A percentile compares a stretch with the other conserved stretches of the same genome.
Evolutionary conservation across 2,888 invertebrate species (phyloP).

Genomic region (Drosophila nr. medialis): DNA sequence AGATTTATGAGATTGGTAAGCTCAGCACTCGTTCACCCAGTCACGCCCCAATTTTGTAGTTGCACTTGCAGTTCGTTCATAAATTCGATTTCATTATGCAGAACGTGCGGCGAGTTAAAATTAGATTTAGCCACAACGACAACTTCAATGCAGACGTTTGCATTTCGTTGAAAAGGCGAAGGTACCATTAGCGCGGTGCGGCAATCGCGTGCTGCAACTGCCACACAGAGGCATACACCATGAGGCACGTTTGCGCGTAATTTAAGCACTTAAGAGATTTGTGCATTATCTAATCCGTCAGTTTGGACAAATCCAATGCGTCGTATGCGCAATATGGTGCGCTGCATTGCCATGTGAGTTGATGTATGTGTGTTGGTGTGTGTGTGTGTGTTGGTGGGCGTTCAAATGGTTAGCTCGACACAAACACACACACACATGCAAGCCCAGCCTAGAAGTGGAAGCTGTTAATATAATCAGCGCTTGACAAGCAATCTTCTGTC

Average conservation of each 20-base stretch:
- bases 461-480: constrained; percentile 72
- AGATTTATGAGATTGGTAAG: constrained; percentile 31
- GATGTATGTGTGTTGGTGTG: neutral
- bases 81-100: constrained; percentile 77
- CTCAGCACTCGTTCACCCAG: constrained; percentile 7
- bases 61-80: constrained; percentile 42
- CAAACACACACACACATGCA: neutral
- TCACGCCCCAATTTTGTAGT: constrained; percentile 19
- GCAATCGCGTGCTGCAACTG: constrained; percentile 27
- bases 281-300: constrained; percentile 46
- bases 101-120: constrained; percentile 74
- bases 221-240: constrained; percentile 25
- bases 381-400: neutral
- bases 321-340: constrained; percentile 54
- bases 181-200: constrained; percentile 52
- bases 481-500: constrained; percentile 73
- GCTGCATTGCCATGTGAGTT: constrained; percentile 9
- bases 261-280: constrained; percentile 55
- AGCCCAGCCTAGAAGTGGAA: constrained; percentile 1
- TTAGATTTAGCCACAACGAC: constrained; percentile 60
- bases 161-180: constrained; percentile 33
- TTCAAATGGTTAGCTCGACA: constrained; percentile 43
- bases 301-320: constrained; percentile 28
- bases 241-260: constrained; percentile 16
- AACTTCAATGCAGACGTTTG: constrained; percentile 48